Percentiles rank a stretch among this genome's conserved stretches.
phyloP scores from a whole-genome alignment of 2,888 invertebrate species.

The Melinaea menophilus region DNA sequence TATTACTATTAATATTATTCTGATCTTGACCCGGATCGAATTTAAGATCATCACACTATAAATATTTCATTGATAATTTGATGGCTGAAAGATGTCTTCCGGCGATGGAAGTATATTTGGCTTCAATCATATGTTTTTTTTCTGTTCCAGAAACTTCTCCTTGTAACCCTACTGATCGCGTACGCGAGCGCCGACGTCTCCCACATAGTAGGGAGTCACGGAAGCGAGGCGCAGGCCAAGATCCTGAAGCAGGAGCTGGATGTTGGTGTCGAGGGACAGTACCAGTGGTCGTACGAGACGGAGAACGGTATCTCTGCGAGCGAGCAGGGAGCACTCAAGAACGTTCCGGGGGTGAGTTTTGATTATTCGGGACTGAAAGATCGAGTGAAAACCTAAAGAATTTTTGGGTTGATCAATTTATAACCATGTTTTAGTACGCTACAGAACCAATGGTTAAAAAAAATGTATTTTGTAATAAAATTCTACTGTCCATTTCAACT shows the following conservation, averaged over 20 bases:
- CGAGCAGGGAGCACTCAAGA: constrained; percentile 72
- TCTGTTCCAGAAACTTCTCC: constrained; percentile 32
- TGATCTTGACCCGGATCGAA: no score
- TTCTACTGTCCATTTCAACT: no score
- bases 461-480: no score
- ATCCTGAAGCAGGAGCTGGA: constrained; percentile 57
- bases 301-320: constrained; percentile 77
- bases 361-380: background rate
- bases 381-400: no score
- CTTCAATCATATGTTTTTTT: background rate
- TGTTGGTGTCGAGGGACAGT: constrained; percentile 67
- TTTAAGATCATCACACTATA: no score
- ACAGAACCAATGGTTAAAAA: no score
- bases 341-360: constrained; percentile 53
- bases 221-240: constrained; percentile 38
- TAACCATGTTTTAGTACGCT: no score
- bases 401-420: no score
- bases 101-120: no score
- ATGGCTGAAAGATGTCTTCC: no score
- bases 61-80: no score
- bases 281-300: constrained; percentile 74
- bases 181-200: constrained; percentile 52
- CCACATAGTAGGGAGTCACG: constrained; percentile 41
- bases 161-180: constrained; percentile 32
- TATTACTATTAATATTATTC: no score